These are phyloP conservation scores for Chlamydotis undulata DNA, from an alignment of 2,113 vertebrate genomes.

Conservation along the genomic window DNA sequence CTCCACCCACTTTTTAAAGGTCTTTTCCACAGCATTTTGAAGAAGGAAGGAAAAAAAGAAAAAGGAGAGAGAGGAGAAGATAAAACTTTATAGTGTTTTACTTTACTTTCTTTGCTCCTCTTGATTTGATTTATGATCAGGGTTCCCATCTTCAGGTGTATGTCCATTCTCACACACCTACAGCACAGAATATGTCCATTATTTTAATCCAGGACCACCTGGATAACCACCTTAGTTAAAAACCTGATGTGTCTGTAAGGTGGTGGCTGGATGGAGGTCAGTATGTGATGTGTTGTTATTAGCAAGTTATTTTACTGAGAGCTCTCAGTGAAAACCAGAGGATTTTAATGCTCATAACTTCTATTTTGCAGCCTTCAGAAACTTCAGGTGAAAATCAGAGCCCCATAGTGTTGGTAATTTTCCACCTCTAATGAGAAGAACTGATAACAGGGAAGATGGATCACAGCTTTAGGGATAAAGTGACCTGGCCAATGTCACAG, in stretches of 20 bases:
- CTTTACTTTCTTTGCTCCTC: neutral
- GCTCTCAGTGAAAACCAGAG: neutral
- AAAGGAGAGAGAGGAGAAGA: neutral
- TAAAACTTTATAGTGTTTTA: neutral
- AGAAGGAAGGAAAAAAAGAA: fast-evolving
- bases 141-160: neutral
- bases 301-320: neutral
- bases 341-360: neutral
- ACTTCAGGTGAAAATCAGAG: neutral
- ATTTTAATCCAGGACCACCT: neutral
- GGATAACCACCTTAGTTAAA: neutral
- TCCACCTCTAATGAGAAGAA: neutral
- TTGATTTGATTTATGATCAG: neutral
- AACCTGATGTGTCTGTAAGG: neutral
- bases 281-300: neutral
- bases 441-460: neutral
- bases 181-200: neutral
- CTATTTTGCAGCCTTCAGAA: neutral
- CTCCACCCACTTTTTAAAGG: constrained; percentile 35
- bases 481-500: neutral
- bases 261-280: neutral
- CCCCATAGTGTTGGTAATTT: neutral
- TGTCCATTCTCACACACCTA: neutral
- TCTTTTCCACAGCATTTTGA: neutral
- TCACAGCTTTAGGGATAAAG: neutral